Evolutionary conservation across 2,888 invertebrate species (phyloP).

Genomic region (Pocota personata): DNA sequence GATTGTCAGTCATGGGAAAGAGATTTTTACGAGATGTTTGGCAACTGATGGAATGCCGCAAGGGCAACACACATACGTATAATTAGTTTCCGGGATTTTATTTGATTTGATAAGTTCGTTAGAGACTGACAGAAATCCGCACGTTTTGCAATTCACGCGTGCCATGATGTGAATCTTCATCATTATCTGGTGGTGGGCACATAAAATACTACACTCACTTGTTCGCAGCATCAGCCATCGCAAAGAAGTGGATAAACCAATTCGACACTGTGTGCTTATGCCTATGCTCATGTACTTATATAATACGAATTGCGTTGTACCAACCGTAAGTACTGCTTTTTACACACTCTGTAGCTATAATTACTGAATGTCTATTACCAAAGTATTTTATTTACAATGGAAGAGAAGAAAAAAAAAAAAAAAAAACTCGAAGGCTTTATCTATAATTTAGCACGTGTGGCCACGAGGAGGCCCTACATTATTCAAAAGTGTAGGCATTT

Average conservation of each 20-base stretch:
- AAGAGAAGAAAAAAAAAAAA: too few species aligned
- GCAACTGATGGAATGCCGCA: constrained; percentile 7
- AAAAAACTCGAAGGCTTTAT: too few species aligned
- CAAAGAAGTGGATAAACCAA: neutral
- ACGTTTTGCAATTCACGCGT: constrained; percentile 1
- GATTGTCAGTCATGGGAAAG: constrained; percentile 15
- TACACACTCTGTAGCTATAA: neutral
- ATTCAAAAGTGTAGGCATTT: too few species aligned
- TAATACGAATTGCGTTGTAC: too few species aligned
- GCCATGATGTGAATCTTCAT: neutral
- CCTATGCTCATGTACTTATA: neutral
- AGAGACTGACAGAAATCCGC: neutral
- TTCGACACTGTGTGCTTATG: neutral
- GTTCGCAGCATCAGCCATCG: neutral
- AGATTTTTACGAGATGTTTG: neutral
- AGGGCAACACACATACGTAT: neutral
- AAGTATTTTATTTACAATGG: too few species aligned
- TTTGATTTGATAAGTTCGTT: constrained; percentile 8
- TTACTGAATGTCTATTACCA: too few species aligned
- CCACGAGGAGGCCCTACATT: too few species aligned
- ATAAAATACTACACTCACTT: neutral
- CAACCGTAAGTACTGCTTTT: neutral
- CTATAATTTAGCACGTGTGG: too few species aligned
- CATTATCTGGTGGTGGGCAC: neutral
- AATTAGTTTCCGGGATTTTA: constrained; percentile 1